These are phyloP conservation scores for Malurus cyaneus DNA, from an alignment of 2,113 vertebrate genomes.

Conservation along the genomic window DNA sequence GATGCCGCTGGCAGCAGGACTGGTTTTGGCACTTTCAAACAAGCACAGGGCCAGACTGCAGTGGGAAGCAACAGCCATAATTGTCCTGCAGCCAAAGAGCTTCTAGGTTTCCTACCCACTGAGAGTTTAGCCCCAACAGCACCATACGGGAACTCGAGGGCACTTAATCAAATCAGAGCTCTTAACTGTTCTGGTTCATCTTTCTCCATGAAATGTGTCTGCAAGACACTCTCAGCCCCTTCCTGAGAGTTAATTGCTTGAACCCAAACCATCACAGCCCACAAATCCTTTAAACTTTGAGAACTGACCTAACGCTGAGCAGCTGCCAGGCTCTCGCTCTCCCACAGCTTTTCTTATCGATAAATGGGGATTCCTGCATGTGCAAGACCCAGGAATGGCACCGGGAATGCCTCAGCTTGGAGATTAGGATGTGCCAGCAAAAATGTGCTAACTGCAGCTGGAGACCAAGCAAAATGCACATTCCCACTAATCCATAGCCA, in stretches of 20 bases:
- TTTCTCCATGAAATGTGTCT: background rate
- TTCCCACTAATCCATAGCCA: background rate
- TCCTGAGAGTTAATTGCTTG: background rate
- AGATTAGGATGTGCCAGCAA: background rate
- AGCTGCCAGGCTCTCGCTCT: background rate
- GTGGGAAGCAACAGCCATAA: background rate
- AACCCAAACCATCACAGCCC: slow-evolving; percentile 25
- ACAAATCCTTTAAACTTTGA: slow-evolving; percentile 35
- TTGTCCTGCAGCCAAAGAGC: background rate
- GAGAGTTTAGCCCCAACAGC: background rate
- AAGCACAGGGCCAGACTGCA: background rate
- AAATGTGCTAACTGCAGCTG: background rate
- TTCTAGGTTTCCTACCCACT: background rate
- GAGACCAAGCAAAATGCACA: background rate
- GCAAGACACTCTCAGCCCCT: slow-evolving; percentile 8
- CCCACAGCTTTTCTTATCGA: background rate
- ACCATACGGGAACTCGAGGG: background rate
- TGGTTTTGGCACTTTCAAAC: background rate
- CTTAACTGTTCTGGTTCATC: background rate
- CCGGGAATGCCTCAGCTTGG: background rate
- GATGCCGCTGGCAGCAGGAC: background rate
- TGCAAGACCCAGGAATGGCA: background rate
- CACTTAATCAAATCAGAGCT: background rate
- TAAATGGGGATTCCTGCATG: background rate
- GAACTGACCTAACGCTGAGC: background rate